Evolutionary conservation across 1,140 invertebrate genomes (phyloP).

Genomic region (Danaus plexippus): DNA sequence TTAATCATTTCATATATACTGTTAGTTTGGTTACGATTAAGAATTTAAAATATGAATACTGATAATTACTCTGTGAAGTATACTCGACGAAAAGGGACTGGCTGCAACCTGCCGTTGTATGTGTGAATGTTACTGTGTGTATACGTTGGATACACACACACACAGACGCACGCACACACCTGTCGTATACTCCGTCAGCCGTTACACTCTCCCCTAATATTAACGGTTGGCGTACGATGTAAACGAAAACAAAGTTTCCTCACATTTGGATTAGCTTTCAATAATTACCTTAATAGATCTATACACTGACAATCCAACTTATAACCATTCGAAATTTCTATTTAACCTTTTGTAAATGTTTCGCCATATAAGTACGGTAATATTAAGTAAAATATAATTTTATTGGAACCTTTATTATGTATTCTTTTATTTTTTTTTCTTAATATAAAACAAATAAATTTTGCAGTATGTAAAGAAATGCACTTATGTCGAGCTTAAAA

Average conservation of each 20-base stretch:
- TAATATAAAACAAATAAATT: no score
- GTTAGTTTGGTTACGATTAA: no score
- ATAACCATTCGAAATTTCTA: no score
- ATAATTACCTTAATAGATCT: no score
- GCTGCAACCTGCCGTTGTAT: conserved; percentile 37
- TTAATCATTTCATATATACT: no score
- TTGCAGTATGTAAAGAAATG: background rate
- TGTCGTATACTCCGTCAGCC: conserved; percentile 37
- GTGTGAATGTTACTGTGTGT: conserved; percentile 29
- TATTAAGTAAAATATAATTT: no score
- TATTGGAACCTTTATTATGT: no score
- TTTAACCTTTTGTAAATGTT: no score
- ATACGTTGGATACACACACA: conserved; percentile 26
- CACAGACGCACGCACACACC: conserved; percentile 29
- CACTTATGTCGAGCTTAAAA: background rate
- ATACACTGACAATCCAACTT: no score
- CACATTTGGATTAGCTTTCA: conserved; percentile 13
- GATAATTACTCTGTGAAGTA: conserved; percentile 31
- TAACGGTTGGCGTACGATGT: conserved; percentile 27
- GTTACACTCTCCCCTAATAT: conserved; percentile 38
- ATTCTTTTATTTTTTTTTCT: no score
- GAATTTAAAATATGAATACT: conserved; percentile 8
- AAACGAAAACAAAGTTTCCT: conserved; percentile 25
- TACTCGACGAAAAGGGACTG: conserved; percentile 37
- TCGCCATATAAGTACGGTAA: no score